Evolutionary conservation across 2,888 invertebrate genomes (phyloP).

Genomic region (Isoperla grammatica): DNA sequence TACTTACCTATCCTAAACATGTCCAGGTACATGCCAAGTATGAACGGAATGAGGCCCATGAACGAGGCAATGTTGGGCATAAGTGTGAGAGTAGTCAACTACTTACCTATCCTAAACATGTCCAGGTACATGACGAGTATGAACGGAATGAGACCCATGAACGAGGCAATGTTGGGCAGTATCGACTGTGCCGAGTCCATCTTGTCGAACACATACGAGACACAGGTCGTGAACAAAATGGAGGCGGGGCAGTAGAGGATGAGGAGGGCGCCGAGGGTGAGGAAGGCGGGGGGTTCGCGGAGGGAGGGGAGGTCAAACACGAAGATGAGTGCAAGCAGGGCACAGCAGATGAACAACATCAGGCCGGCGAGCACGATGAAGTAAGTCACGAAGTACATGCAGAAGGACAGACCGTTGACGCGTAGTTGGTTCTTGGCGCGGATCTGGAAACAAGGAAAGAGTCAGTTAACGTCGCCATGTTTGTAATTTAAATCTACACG

Average conservation of each 20-base stretch:
- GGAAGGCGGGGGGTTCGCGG: conserved; percentile 62
- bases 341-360: conserved; percentile 61
- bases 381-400: conserved; percentile 68
- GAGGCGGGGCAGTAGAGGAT: conserved; percentile 69
- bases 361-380: conserved; percentile 65
- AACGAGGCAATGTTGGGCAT: conserved; percentile 71
- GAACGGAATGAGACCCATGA: conserved; percentile 70
- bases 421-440: conserved; percentile 77
- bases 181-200: conserved; percentile 78
- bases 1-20: conserved; percentile 63
- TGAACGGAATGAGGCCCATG: conserved; percentile 68
- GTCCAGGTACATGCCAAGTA: conserved; percentile 65
- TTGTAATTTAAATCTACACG: no score
- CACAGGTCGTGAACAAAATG: conserved; percentile 67
- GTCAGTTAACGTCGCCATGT: background rate
- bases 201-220: conserved; percentile 76
- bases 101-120: conserved; percentile 62
- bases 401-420: conserved; percentile 71
- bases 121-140: conserved; percentile 65
- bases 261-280: conserved; percentile 59
- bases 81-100: no score
- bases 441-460: conserved; percentile 48
- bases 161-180: conserved; percentile 68
- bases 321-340: conserved; percentile 58
- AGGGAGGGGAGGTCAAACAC: conserved; percentile 65